Percentiles rank a stretch among this genome's conserved stretches.
phyloP scores from a whole-genome alignment of 2,888 invertebrate genomes.

The Stenotaenia linearis region DNA sequence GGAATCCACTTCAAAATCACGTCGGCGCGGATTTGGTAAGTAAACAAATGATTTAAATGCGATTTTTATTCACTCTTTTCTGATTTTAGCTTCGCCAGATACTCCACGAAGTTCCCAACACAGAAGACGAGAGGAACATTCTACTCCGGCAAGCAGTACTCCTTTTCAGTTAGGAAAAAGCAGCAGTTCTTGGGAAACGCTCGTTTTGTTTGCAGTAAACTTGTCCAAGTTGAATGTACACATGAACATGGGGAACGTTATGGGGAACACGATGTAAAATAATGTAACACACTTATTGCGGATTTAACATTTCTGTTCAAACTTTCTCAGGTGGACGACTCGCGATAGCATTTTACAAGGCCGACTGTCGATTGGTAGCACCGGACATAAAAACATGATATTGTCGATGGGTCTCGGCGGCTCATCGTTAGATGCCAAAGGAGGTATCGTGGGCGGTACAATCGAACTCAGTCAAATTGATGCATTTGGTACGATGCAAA shows the following conservation, averaged over 20 bases:
- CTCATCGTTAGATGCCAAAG: slow-evolving; percentile 89
- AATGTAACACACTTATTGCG: no score
- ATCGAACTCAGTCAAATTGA: slow-evolving; percentile 84
- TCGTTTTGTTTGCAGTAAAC: slow-evolving; percentile 92
- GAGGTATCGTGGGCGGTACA: slow-evolving; percentile 94
- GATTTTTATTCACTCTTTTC: not conserved
- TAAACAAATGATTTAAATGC: not conserved
- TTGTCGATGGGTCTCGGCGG: slow-evolving; percentile 81
- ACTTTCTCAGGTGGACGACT: slow-evolving; percentile 72
- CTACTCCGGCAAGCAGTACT: not conserved
- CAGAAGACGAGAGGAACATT: not conserved
- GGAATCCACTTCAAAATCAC: not conserved
- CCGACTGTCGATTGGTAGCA: slow-evolving; percentile 84
- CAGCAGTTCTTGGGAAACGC: slow-evolving; percentile 80
- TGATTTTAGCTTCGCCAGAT: slow-evolving; percentile 5
- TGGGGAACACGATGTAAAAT: slow-evolving; percentile 89
- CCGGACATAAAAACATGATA: slow-evolving; percentile 87
- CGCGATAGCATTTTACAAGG: slow-evolving; percentile 89
- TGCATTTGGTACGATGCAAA: slow-evolving; percentile 54
- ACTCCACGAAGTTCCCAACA: slow-evolving; percentile 9
- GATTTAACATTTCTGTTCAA: no score
- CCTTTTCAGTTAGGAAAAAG: not conserved
- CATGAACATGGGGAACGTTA: slow-evolving; percentile 99
- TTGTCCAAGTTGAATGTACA: slow-evolving; percentile 93
- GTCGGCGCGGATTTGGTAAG: not conserved